A percentile compares a stretch with the other conserved stretches of the same genome.
Conservation (phyloP, 1,140 invertebrate species). For the Drosophila malerkotliana region DNA sequence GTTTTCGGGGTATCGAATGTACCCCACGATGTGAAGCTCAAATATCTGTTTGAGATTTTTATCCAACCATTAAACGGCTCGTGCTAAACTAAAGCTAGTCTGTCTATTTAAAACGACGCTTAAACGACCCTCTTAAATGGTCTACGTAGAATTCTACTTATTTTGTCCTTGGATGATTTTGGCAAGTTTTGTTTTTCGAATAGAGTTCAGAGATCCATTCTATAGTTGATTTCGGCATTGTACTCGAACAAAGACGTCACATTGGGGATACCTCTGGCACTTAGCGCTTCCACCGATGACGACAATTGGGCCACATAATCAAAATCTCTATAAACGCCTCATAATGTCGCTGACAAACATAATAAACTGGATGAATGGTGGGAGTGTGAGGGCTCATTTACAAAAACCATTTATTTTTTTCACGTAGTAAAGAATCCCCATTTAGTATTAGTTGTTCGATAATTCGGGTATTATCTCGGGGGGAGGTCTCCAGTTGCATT, state of each 20-base stretch:
- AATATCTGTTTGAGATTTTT: conserved; percentile 25
- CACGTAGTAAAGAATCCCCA: conserved; percentile 20
- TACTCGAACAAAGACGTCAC: conserved; percentile 26
- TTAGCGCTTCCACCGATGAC: conserved; percentile 34
- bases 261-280: conserved; percentile 14
- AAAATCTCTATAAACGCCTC: conserved; percentile 9
- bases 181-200: conserved; percentile 28
- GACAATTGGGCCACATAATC: conserved; percentile 24
- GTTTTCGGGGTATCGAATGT: conserved; percentile 18
- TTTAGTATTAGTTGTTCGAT: conserved; percentile 9
- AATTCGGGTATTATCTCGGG: conserved; percentile 19
- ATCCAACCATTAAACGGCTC: conserved; percentile 28
- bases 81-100: conserved; percentile 27
- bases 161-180: conserved; percentile 33
- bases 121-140: conserved; percentile 23
- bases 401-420: conserved; percentile 13
- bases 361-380: conserved; percentile 35
- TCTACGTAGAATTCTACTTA: conserved; percentile 28
- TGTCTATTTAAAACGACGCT: conserved; percentile 6
- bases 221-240: conserved; percentile 1
- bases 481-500: conserved; percentile 21
- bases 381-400: conserved; percentile 26
- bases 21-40: conserved; percentile 1
- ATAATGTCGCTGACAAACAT: conserved; percentile 28
- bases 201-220: conserved; percentile 12